Evolutionary conservation across 1,140 invertebrate species (phyloP).

Genomic region (Heliconius melpomene): DNA sequence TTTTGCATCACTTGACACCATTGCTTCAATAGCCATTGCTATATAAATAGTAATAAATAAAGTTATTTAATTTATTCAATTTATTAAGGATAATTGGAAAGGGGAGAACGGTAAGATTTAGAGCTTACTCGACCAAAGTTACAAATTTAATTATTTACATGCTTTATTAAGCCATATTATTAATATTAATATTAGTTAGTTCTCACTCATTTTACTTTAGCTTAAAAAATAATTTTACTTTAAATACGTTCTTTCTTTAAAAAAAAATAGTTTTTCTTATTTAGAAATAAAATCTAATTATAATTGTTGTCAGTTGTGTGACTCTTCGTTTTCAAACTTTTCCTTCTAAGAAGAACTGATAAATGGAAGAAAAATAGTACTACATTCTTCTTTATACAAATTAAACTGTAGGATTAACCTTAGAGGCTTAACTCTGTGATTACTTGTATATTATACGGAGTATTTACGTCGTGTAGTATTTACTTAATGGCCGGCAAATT

Average conservation of each 20-base stretch:
- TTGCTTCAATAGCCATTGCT: constrained; percentile 36
- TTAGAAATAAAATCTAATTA: too few relatives aligned
- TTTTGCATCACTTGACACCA: constrained; percentile 72
- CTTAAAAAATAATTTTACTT: too few relatives aligned
- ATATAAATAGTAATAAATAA: constrained; percentile 2
- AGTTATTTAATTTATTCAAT: neutral
- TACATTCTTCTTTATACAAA: neutral
- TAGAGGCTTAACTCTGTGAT: neutral
- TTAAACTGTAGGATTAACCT: neutral
- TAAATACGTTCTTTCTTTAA: too few relatives aligned
- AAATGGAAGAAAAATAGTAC: neutral
- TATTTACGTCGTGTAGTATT: constrained; percentile 47
- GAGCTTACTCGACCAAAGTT: too few relatives aligned
- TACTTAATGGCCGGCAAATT: constrained; percentile 66
- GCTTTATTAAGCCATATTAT: too few relatives aligned
- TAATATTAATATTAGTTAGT: too few relatives aligned
- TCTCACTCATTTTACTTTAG: too few relatives aligned
- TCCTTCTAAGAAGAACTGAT: neutral
- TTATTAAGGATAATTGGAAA: neutral
- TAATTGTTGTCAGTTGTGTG: too few relatives aligned
- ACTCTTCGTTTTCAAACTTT: too few relatives aligned
- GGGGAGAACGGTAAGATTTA: too few relatives aligned
- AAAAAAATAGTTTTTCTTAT: too few relatives aligned
- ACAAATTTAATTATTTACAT: too few relatives aligned
- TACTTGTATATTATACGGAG: constrained; percentile 9